phyloP scores from a whole-genome alignment of 2,888 invertebrate species.

The Laothoe populi region DNA sequence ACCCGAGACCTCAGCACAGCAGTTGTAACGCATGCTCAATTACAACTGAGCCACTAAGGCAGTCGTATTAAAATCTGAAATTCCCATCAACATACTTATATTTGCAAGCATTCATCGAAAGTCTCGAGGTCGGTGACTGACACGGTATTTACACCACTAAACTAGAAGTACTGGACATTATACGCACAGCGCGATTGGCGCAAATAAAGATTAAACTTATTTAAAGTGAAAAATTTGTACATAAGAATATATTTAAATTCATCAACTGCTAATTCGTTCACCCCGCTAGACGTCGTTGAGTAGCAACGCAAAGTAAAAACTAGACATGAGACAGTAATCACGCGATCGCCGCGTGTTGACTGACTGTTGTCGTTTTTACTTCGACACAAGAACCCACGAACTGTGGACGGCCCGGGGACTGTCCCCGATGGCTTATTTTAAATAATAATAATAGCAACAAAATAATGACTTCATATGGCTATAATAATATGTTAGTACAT shows the following conservation, averaged over 20 bases:
- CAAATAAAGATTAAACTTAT: neutral
- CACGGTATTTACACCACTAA: conserved; percentile 31
- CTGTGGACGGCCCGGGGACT: conserved; percentile 50
- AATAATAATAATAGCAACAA: conserved; percentile 55
- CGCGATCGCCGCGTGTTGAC: conserved; percentile 55
- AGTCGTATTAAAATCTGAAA: conserved; percentile 33
- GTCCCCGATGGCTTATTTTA: conserved; percentile 52
- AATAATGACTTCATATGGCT: conserved; percentile 32
- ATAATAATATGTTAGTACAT: conserved; percentile 31
- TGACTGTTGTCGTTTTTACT: no score
- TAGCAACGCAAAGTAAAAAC: conserved; percentile 31
- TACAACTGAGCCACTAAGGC: no score
- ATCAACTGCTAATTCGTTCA: conserved; percentile 34
- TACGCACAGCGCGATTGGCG: neutral
- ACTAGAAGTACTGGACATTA: neutral
- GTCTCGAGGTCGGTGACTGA: conserved; percentile 40
- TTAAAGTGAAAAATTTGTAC: neutral
- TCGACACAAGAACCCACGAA: no score
- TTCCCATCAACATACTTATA: conserved; percentile 33
- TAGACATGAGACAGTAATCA: no score
- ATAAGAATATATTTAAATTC: neutral
- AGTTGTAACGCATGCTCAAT: no score
- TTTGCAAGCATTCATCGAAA: conserved; percentile 31
- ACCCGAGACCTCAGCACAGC: no score
- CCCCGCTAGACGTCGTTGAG: conserved; percentile 17